Base-by-base conservation (phyloP, 2,888 invertebrate species). In the Zygogramma bicolorata region DNA sequence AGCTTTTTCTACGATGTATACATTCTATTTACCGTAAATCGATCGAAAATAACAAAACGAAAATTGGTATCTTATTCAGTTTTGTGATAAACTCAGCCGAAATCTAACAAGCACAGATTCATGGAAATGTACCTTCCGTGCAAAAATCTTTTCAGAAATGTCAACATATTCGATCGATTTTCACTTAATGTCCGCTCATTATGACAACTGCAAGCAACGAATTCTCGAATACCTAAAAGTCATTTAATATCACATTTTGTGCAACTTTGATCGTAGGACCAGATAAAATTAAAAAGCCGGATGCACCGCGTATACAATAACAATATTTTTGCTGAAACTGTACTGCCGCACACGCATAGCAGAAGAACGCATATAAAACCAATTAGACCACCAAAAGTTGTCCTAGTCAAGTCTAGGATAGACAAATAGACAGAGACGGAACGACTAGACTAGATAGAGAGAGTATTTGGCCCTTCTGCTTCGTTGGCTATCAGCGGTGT, bases 321-420 rank as follows among this genome's bases (percentile, higher is more conserved):
- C 49, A 72, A 75, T 74, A 75, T 78, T 77, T 77, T 79, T 76
- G 77, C 77, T 76, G 75, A 73, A 76, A 75, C 78, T 78, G 78
- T 78, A 77, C 78, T 63, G 53, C 34, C 69, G 66, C 76, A 74
- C 71, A 76, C 75, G 75, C 77, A 78, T 71, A 71, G 60, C 65
- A 65, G 70, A 76, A 65, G 70, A 76, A 76, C 75, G 75, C 77
- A 73, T 71, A 72, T 70, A 73, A 75, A 74, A 77, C 79, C 77
- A 79, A 79, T 79, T 79, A 77, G 75, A 75, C 73, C 46, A 59
- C 69, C 71, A 72, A 77, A 75, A 78, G 79, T 79, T 79, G 79
- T 79, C 79, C 79, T 79, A 79, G 79, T 78, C 78, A 74, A 75
- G 78, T 76, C 76, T 79, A 76, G 77, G 75, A 78, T 77, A 74